Evolutionary conservation across 2,113 vertebrate genomes (phyloP).

Genomic region (Perca flavescens): DNA sequence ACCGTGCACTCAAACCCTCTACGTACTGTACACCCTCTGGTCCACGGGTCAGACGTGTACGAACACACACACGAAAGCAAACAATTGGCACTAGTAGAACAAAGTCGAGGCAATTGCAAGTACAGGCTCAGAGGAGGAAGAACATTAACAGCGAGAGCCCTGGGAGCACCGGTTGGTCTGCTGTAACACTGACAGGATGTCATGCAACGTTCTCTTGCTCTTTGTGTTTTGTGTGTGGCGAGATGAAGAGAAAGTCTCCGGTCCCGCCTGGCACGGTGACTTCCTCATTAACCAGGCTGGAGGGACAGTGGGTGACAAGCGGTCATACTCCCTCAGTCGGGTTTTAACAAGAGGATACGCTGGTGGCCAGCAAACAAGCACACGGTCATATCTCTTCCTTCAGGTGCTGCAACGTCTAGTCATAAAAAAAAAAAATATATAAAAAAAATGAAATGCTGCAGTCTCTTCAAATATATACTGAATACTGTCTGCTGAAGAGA

Average conservation of each 20-base stretch:
- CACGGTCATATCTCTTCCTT: neutral
- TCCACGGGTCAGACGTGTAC: neutral
- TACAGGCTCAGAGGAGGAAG: conserved; percentile 30
- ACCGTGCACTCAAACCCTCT: conserved; percentile 22
- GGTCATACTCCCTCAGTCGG: conserved; percentile 41
- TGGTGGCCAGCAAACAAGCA: conserved; percentile 46
- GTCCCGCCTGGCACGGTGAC: conserved; percentile 34
- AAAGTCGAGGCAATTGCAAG: conserved; percentile 47
- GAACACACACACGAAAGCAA: neutral
- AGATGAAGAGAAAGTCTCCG: conserved; percentile 4
- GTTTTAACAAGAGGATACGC: conserved; percentile 50
- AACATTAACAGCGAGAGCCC: conserved; percentile 52
- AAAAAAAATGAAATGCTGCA: neutral
- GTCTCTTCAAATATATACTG: neutral
- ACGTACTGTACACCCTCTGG: conserved; percentile 2
- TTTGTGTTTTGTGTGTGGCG: conserved; percentile 25
- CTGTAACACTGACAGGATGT: conserved; percentile 62
- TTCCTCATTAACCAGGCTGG: conserved; percentile 58
- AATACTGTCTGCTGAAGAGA: conserved; percentile 1
- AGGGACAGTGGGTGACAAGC: conserved; percentile 47
- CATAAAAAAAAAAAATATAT: neutral
- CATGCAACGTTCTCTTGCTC: conserved; percentile 29
- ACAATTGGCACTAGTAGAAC: conserved; percentile 32
- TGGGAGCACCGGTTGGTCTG: conserved; percentile 49
- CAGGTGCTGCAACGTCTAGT: neutral